Conservation (phyloP, 2,797 vertebrate genomes). For the Gymnothorax reevesii region DNA sequence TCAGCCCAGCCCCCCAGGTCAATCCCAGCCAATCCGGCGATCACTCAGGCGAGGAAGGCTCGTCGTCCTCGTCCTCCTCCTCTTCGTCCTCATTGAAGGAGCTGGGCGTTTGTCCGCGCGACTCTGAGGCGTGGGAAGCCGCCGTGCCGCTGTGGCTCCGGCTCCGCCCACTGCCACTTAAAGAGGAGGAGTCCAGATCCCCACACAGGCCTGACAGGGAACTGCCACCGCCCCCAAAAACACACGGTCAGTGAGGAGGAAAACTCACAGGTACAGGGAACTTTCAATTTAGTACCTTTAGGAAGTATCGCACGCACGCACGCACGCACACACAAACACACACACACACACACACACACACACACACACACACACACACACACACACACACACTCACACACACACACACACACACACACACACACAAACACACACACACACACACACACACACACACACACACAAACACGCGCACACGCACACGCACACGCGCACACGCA, state of each 20-base stretch:
- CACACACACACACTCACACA: too few relatives aligned
- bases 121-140: constrained; percentile 69
- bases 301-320: background rate
- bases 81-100: constrained; percentile 78
- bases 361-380: too few relatives aligned
- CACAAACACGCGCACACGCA: too few relatives aligned
- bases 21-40: too few relatives aligned
- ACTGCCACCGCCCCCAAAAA: background rate
- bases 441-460: too few relatives aligned
- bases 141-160: constrained; percentile 71
- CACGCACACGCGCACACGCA: too few relatives aligned
- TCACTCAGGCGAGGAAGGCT: constrained; percentile 80
- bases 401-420: too few relatives aligned
- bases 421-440: too few relatives aligned
- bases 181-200: background rate
- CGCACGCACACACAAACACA: too few relatives aligned
- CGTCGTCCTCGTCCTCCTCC: constrained; percentile 51
- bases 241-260: background rate
- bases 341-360: background rate
- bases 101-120: constrained; percentile 75
- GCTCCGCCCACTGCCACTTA: constrained; percentile 44
- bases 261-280: background rate
- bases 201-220: constrained; percentile 3
- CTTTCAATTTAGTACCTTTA: background rate
- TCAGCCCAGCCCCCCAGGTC: background rate